These are phyloP conservation scores for Mycogona germanica DNA, from an alignment of 2,888 invertebrate species.

Conservation along the genomic window DNA sequence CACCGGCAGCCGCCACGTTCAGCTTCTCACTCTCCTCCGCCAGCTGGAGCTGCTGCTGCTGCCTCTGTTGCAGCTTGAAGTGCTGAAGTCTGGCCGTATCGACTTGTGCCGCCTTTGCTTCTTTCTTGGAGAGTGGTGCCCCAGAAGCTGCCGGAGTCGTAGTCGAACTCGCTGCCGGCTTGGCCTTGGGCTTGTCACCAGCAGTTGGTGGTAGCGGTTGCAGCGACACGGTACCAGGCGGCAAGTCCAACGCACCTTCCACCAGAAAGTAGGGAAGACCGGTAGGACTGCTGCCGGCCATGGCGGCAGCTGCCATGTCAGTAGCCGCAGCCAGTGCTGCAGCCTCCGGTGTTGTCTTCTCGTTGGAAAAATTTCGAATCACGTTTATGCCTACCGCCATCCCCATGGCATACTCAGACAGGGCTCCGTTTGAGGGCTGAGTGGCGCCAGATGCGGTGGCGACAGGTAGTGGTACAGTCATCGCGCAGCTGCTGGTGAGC, in stretches of 20 bases:
- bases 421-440: too few species aligned
- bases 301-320: too few species aligned
- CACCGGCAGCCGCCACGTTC: background rate
- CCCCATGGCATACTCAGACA: too few species aligned
- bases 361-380: too few species aligned
- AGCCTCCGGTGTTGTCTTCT: too few species aligned
- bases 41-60: constrained; percentile 1
- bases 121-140: constrained; percentile 5
- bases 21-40: constrained; percentile 1
- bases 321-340: too few species aligned
- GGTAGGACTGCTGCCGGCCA: too few species aligned
- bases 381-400: too few species aligned
- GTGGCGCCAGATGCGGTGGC: constrained; percentile 6
- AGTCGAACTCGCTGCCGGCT: background rate
- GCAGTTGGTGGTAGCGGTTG: background rate
- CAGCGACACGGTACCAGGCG: constrained; percentile 24
- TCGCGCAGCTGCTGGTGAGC: constrained; percentile 15
- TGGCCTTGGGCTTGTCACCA: background rate
- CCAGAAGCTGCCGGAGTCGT: too few species aligned
- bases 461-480: constrained; percentile 5
- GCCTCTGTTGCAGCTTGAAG: background rate
- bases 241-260: too few species aligned
- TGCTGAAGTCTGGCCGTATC: constrained; percentile 5
- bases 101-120: background rate
- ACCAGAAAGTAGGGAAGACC: too few species aligned